These are phyloP conservation scores for Seira musarum DNA, from an alignment of 2,888 invertebrate genomes.

Conservation along the genomic window DNA sequence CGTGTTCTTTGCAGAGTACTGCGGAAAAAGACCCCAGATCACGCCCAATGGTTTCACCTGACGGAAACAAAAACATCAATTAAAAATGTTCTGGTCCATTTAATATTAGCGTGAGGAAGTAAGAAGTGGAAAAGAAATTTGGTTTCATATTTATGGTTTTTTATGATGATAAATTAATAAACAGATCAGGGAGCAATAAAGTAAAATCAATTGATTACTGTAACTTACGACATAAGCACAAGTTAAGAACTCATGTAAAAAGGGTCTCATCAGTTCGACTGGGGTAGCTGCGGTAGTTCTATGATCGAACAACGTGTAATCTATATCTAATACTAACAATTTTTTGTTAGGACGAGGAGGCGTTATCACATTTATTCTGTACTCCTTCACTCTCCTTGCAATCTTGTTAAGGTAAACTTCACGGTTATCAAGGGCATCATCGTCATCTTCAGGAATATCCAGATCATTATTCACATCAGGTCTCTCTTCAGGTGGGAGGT, in stretches of 20 bases:
- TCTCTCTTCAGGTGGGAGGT: conserved; percentile 79
- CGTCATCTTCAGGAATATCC: conserved; percentile 75
- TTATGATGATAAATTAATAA: not conserved
- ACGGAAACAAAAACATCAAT: conserved; percentile 63
- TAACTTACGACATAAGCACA: conserved; percentile 80
- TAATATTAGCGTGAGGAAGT: conserved; percentile 47
- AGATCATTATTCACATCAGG: conserved; percentile 67
- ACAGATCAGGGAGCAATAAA: not conserved
- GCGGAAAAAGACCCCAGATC: conserved; percentile 95
- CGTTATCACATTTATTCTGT: conserved; percentile 79
- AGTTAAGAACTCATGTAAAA: conserved; percentile 93
- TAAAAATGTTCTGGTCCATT: too few species aligned
- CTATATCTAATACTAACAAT: conserved; percentile 93
- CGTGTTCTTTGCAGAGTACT: conserved; percentile 92
- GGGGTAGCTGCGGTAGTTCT: conserved; percentile 92
- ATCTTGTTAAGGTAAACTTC: conserved; percentile 76
- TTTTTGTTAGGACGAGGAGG: conserved; percentile 89
- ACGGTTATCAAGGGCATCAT: conserved; percentile 80
- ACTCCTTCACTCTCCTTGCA: conserved; percentile 73
- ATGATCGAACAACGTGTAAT: conserved; percentile 97
- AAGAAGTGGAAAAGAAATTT: not conserved
- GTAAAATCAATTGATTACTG: not conserved
- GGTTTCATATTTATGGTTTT: not conserved
- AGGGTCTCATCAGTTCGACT: conserved; percentile 93
- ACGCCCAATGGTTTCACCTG: conserved; percentile 95